These are phyloP conservation scores for Pterostichus madidus DNA, from an alignment of 2,888 invertebrate species.

Conservation along the genomic window DNA sequence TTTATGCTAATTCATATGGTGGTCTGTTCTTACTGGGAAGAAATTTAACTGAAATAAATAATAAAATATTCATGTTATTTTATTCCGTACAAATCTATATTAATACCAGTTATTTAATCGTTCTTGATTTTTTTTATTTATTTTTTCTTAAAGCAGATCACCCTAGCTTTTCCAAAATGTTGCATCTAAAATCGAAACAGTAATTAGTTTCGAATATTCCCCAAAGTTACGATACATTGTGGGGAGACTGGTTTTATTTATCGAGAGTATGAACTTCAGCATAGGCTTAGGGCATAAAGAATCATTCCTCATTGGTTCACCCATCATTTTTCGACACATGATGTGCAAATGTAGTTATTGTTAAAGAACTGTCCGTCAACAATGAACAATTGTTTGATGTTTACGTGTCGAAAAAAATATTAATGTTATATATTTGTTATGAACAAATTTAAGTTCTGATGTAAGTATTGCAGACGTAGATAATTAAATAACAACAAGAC, in stretches of 20 bases:
- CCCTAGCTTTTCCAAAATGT: background rate
- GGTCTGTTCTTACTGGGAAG: slow-evolving; percentile 28
- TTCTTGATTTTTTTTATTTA: background rate
- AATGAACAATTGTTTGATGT: slow-evolving; percentile 33
- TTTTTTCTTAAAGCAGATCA: slow-evolving; percentile 37
- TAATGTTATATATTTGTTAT: slow-evolving; percentile 59
- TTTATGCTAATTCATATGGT: slow-evolving; percentile 27
- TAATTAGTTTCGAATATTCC: no score
- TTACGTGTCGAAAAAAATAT: slow-evolving; percentile 48
- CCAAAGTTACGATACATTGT: background rate
- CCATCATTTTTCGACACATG: slow-evolving; percentile 36
- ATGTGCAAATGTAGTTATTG: slow-evolving; percentile 46
- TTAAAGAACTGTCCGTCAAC: slow-evolving; percentile 16
- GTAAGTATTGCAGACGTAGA: slow-evolving; percentile 43
- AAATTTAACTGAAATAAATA: slow-evolving; percentile 28
- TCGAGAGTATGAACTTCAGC: slow-evolving; percentile 61
- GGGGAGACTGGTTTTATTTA: slow-evolving; percentile 3
- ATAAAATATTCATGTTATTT: background rate
- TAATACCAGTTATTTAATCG: slow-evolving; percentile 7
- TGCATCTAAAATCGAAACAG: slow-evolving; percentile 19
- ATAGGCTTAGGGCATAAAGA: slow-evolving; percentile 53
- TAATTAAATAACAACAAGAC: slow-evolving; percentile 29
- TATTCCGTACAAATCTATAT: background rate
- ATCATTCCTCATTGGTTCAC: slow-evolving; percentile 59
- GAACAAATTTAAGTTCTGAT: slow-evolving; percentile 59